Conservation (phyloP, 2,113 vertebrate genomes). For the Crotalus horridus region DNA sequence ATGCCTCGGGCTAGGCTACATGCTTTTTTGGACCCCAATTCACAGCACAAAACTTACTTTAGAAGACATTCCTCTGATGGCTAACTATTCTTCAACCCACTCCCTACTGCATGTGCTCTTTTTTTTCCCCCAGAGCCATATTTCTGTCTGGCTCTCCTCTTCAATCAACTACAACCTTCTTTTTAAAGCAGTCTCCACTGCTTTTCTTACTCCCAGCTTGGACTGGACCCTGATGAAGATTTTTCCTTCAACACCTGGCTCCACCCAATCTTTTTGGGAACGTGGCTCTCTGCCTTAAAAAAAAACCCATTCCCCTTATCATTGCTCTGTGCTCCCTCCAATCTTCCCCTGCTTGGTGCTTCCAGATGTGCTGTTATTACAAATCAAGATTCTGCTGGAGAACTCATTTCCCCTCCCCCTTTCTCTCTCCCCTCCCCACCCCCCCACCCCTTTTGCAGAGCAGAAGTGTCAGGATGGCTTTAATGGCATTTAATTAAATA, state of each 20-base stretch:
- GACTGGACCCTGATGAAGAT: too few relatives aligned
- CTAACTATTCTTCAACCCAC: background rate
- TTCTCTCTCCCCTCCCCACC: background rate
- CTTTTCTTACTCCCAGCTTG: too few relatives aligned
- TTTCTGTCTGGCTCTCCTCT: too few relatives aligned
- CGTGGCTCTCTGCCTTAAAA: background rate
- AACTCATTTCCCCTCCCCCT: background rate
- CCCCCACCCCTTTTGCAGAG: conserved; percentile 46
- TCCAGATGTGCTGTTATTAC: background rate
- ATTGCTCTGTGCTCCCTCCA: background rate
- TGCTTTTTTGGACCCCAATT: conserved; percentile 48
- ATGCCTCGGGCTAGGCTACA: conserved; percentile 14
- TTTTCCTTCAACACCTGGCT: background rate
- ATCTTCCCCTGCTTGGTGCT: background rate
- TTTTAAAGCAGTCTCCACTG: too few relatives aligned
- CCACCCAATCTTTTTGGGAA: background rate
- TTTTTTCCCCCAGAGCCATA: too few relatives aligned
- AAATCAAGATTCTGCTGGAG: background rate
- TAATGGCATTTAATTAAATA: conserved; percentile 75
- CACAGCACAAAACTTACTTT: conserved; percentile 18
- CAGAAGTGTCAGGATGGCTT: conserved; percentile 61
- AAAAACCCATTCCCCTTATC: background rate
- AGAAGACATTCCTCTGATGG: background rate
- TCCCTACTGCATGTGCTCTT: too few relatives aligned
- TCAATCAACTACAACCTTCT: too few relatives aligned